Conservation (phyloP, 2,888 invertebrate genomes). For the Drosophila nr. perissopoda region DNA sequence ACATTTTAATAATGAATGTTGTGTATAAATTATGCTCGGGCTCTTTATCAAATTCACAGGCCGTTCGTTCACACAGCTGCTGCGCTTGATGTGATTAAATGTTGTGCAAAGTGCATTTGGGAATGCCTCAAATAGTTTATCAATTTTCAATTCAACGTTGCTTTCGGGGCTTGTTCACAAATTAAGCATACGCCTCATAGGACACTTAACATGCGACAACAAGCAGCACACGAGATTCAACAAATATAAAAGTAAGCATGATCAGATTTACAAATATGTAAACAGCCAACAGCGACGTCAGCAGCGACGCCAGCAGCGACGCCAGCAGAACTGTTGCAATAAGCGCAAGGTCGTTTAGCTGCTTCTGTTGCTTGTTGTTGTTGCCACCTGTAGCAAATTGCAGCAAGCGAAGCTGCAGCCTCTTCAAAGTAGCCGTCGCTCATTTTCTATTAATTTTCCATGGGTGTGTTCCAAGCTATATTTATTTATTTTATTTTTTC, state of each 20-base stretch:
- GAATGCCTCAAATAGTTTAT: constrained; percentile 29
- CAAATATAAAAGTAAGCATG: constrained; percentile 34
- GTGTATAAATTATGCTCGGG: constrained; percentile 73
- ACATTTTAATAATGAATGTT: constrained; percentile 74
- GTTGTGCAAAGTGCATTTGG: constrained; percentile 72
- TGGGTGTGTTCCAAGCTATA: constrained; percentile 62
- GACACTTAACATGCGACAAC: constrained; percentile 24
- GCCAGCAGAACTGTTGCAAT: constrained; percentile 59
- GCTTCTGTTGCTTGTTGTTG: constrained; percentile 15
- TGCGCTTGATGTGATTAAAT: constrained; percentile 74
- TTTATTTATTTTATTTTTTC: constrained; percentile 14
- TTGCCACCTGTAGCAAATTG: constrained; percentile 72
- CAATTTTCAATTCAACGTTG: constrained; percentile 6
- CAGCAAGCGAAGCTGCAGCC: constrained; percentile 66
- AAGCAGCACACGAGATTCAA: constrained; percentile 15
- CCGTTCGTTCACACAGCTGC: constrained; percentile 53
- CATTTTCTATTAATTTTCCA: constrained; percentile 55
- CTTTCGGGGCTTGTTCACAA: constrained; percentile 39
- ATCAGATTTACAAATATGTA: constrained; percentile 34
- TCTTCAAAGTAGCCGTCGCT: constrained; percentile 54
- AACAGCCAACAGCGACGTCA: constrained; percentile 44
- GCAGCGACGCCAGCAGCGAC: constrained; percentile 28
- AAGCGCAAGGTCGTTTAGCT: constrained; percentile 76
- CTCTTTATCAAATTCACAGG: constrained; percentile 57
- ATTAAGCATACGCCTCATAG: constrained; percentile 52